These are phyloP conservation scores for Xiphorhynchus erythropygius DNA, from an alignment of 2,797 vertebrate genomes.

Conservation along the genomic window DNA sequence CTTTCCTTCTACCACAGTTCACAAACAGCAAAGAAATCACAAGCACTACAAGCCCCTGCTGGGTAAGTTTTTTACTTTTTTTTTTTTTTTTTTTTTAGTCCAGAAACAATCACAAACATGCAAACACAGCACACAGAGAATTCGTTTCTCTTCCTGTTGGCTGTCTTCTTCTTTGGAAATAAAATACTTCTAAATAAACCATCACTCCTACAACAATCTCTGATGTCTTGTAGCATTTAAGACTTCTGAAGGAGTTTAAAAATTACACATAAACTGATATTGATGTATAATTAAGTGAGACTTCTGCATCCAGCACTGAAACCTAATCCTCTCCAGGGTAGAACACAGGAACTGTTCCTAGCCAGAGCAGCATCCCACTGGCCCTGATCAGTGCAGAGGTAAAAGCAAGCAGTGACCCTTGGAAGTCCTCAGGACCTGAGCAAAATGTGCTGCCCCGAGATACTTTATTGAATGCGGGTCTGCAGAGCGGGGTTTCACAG, in stretches of 20 bases:
- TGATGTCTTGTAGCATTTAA: background rate
- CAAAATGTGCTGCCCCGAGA: background rate
- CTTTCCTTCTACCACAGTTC: background rate
- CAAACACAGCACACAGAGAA: background rate
- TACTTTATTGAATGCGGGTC: background rate
- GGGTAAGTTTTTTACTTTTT: background rate
- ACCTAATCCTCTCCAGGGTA: background rate
- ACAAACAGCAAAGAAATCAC: background rate
- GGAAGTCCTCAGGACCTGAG: background rate
- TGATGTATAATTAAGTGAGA: background rate
- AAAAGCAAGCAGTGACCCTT: background rate
- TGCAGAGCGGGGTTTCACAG: background rate
- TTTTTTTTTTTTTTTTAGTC: background rate
- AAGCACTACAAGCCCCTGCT: background rate
- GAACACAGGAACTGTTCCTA: background rate
- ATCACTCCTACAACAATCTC: background rate
- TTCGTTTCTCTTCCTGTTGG: background rate
- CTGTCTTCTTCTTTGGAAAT: background rate
- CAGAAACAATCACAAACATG: background rate
- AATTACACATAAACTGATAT: background rate
- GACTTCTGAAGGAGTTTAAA: background rate
- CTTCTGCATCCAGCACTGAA: background rate
- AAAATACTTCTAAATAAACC: background rate
- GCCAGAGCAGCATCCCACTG: fast-evolving
- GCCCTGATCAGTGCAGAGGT: fast-evolving